Base-by-base conservation (phyloP, 2,888 invertebrate genomes). In the Conops quadrifasciatus region DNA sequence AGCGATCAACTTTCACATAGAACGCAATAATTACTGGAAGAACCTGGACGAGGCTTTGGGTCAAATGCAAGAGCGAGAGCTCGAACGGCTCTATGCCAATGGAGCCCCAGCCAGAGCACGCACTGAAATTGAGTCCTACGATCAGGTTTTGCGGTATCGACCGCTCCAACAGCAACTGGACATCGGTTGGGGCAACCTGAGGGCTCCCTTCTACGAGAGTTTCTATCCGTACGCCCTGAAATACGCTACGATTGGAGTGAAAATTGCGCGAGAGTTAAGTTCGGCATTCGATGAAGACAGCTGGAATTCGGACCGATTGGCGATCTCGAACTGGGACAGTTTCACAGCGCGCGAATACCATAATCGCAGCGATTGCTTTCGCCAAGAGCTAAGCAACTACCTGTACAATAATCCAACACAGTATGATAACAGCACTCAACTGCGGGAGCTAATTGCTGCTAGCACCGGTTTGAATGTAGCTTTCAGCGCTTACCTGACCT, bases 401-500 rank as follows among this genome's bases (percentile, higher is more conserved):
- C 59, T 82, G 19, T 66, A 75, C 21, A 76, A 79, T 28, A 72
- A 76, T 62, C 75, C 75, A 0, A 47, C 63, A 1, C 49, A 73
- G 1, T 78, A 76, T 4, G 62, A 67, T 0, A 80, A 81, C 58
- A 68, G n/a, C 0, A 79, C 74, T 9, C 76, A 72, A 72, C 74
- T 74, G 9, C 65, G 77, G 1, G 72, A 77, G 2, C 65, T 83
- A 2, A 79, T 85, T 30, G 77, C 77, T 2, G 71, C 72, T 43
- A 84, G 79, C 67, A 78, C 76, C 2, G 84, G 79, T 0, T n/a
- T 84, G 0, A 84, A 81, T 72, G 75, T 80, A 0, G 82, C 84
- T 16, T 84, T 85, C 24, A 78, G 75, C 58, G 84, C 83, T 2
- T 84, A 84, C 26, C 73, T 85, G 1, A 77, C 72, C 43, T 84